Base-by-base conservation (phyloP, 2,797 vertebrate species). In the Xenopus petersii region DNA sequence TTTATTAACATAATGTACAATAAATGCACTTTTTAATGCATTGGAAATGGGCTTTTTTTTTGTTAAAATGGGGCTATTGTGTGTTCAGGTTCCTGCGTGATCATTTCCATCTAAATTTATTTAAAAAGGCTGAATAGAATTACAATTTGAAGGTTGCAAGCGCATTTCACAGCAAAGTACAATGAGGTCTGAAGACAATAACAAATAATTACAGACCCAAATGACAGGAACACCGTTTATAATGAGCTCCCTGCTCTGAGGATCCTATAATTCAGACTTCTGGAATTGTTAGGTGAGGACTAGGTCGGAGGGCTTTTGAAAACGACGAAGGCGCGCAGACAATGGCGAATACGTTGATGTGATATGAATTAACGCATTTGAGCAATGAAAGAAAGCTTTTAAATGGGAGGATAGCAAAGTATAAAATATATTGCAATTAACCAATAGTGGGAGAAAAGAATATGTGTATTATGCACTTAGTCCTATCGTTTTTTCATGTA, bases 91-190 rank as follows among this genome's bases (percentile, higher is more conserved):
- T 58, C n/a, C 42, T 9, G 49, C 69, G 48, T 51, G 48, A 51
- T 65, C 55, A 74, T 70, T 79, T 70, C 54, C 54, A 70, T 70
- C 74, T 64, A 63, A 56, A 72, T 73, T 64, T 79, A 70, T 70
- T 74, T 69, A 15, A 21, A 15, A 21, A 21, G 63, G 24, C 66
- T 49, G 65, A 49, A 59, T 73, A 24, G 70, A 46, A 64, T 69
- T 79, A 60, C 33, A 74, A 70, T 79, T 73, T 65, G 51, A 48
- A 64, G 36, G 10, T 15, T 66, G 55, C 62, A 54, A 65, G 59
- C 59, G 69, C 49, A 74, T 74, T 79, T 68, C 47, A 26, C 55
- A 15, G 24, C 64, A 26, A 42, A 24, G 21, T 78, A 67, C 64
- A 77, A 77, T 68, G n/a, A 15, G 59, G 51, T 21, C 15, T 61